Base-by-base conservation (phyloP, 2,797 vertebrate genomes). In the Brotula barbata region DNA sequence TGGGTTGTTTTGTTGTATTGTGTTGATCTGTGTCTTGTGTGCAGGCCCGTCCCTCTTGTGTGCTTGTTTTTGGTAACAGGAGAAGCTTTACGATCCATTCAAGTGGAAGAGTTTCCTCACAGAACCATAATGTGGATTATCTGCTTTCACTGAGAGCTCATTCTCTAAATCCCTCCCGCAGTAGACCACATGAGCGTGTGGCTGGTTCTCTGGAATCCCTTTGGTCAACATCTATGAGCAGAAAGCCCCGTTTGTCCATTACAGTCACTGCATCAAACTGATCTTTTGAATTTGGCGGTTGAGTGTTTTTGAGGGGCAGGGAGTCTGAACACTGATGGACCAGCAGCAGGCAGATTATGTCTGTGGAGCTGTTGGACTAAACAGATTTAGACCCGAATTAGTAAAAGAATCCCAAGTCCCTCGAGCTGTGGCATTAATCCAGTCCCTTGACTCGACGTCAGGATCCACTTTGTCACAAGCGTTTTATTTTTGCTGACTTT, bases 291-390 rank as follows among this genome's bases (percentile, higher is more conserved):
- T 46, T 34, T 56, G 31, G 12, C 37, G n/a, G 52, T 46, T 46
- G 34, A 44, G 55, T 15, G 25, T 53, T 53, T 51, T 63, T 59
- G 23, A 59, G 50, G 62, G 44, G 43, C 31, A 15, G 8, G 6
- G 28, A 37, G 21, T 44, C 36, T 70, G 58, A 15, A 20, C 62
- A 61, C 55, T 74, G 50, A 54, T 54, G 17, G 49, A 28, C 52
- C 51, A 81, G 64, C 74, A 80, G 75, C 60, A 77, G 77, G 77
- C 64, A 85, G 85, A 85, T 85, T 84, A 82, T 33, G 20, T 73
- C 73, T 85, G 68, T 66, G 67, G 43, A 62, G 36, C 60, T 21
- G 61, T 76, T 70, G 65, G 56, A 71, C 63, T 87, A 87, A 88
- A 76, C 25, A 28, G 84, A 87, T 88, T 86, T 51, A 74, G 62